These are phyloP conservation scores for Xestia sexstrigata DNA, from an alignment of 2,888 invertebrate species.

Conservation along the genomic window DNA sequence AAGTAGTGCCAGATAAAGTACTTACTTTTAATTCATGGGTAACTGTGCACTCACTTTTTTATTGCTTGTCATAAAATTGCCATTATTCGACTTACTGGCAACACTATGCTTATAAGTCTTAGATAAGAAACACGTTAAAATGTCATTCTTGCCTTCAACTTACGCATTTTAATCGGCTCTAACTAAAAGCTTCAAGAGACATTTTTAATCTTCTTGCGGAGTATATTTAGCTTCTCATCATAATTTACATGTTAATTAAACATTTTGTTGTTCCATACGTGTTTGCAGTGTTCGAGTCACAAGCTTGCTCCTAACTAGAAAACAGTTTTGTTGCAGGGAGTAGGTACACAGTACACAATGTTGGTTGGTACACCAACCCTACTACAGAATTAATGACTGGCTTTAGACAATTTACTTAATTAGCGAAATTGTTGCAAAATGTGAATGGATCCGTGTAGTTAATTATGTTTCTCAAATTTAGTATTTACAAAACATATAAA, in stretches of 20 bases:
- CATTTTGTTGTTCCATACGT: constrained; percentile 38
- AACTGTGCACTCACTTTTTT: constrained; percentile 34
- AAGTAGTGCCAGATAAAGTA: constrained; percentile 3
- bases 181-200: constrained; percentile 25
- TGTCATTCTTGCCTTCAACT: constrained; percentile 13
- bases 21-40: constrained; percentile 35
- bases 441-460: background rate
- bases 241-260: constrained; percentile 56
- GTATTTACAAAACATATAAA: background rate
- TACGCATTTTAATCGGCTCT: constrained; percentile 40
- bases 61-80: constrained; percentile 28
- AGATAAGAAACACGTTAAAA: constrained; percentile 33
- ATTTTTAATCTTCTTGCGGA: constrained; percentile 46
- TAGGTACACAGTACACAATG: constrained; percentile 16
- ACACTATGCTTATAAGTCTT: constrained; percentile 35
- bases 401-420: constrained; percentile 1
- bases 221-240: constrained; percentile 53
- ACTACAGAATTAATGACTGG: constrained; percentile 6
- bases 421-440: background rate
- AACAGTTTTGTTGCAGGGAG: background rate
- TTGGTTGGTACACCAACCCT: constrained; percentile 2
- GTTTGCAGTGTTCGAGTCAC: constrained; percentile 21
- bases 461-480: background rate
- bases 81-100: constrained; percentile 8
- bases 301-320: constrained; percentile 26